Evolutionary conservation across 2,113 vertebrate species (phyloP).

Genomic region (Epinephelus moara): DNA sequence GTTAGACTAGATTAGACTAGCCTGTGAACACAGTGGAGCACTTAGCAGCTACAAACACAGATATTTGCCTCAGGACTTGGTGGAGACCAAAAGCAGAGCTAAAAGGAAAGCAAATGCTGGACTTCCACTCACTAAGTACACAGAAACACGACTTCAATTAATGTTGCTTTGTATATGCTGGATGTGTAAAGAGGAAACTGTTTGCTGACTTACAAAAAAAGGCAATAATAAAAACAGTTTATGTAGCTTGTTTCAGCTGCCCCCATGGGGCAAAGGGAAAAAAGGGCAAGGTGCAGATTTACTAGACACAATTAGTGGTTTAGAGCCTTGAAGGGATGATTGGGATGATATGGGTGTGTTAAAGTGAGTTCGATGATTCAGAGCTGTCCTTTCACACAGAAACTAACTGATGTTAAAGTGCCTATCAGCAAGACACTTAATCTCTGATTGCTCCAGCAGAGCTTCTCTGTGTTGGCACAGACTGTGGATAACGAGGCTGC

Average conservation of each 20-base stretch:
- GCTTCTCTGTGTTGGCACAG: conserved; percentile 31
- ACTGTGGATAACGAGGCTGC: conserved; percentile 36
- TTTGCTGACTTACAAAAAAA: neutral
- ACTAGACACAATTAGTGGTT: conserved; percentile 8
- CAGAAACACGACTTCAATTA: neutral
- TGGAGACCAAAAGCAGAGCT: neutral
- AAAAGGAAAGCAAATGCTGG: neutral
- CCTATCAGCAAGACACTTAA: conserved; percentile 61
- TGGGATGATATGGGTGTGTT: neutral
- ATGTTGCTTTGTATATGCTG: neutral
- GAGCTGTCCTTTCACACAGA: conserved; percentile 25
- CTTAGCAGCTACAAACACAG: neutral
- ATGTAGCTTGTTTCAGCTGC: neutral
- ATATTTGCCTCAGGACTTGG: neutral
- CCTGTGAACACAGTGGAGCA: neutral
- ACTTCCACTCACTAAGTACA: neutral
- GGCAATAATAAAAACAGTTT: neutral
- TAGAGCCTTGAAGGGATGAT: neutral
- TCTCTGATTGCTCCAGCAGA: conserved; percentile 44
- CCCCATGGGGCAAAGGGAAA: neutral
- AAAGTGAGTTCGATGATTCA: conserved; percentile 30
- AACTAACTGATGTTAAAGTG: conserved; percentile 43
- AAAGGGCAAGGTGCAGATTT: neutral
- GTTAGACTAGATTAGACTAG: neutral
- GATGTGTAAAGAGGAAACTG: no score